Evolutionary conservation across 2,888 invertebrate species (phyloP).

Genomic region (Cerastoderma edule): DNA sequence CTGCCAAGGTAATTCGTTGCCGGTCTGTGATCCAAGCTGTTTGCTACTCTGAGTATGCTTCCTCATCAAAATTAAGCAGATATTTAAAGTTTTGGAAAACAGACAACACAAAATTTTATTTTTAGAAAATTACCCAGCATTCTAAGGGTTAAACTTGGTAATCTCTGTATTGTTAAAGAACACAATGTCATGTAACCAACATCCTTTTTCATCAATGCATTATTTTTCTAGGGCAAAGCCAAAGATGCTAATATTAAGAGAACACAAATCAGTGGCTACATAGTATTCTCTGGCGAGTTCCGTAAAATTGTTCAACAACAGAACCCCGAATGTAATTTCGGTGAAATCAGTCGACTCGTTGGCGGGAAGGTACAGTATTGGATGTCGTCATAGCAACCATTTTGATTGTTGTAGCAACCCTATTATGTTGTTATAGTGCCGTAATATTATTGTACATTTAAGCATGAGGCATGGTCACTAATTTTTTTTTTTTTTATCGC

Average conservation of each 20-base stretch:
- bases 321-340: constrained; percentile 97
- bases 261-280: constrained; percentile 92
- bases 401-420: constrained; percentile 22
- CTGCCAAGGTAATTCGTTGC: too few relatives aligned
- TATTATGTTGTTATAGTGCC: constrained; percentile 49
- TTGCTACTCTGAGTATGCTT: too few relatives aligned
- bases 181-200: too few relatives aligned
- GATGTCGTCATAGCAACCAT: constrained; percentile 53
- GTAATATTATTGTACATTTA: constrained; percentile 22
- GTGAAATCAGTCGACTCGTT: constrained; percentile 91
- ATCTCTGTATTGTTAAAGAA: too few relatives aligned
- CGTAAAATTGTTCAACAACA: constrained; percentile 95
- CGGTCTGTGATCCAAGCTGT: too few relatives aligned
- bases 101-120: too few relatives aligned
- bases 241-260: constrained; percentile 59
- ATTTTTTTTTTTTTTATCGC: constrained; percentile 44
- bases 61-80: too few relatives aligned
- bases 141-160: too few relatives aligned
- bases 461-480: constrained; percentile 48
- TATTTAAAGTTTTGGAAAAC: too few relatives aligned
- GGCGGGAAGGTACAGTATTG: constrained; percentile 87
- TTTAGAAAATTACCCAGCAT: too few relatives aligned
- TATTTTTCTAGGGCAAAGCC: constrained; percentile 50
- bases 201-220: too few relatives aligned
- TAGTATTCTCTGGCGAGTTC: constrained; percentile 98